Conservation (phyloP, 2,888 invertebrate genomes). For the Glyphotaelius pellucidus region DNA sequence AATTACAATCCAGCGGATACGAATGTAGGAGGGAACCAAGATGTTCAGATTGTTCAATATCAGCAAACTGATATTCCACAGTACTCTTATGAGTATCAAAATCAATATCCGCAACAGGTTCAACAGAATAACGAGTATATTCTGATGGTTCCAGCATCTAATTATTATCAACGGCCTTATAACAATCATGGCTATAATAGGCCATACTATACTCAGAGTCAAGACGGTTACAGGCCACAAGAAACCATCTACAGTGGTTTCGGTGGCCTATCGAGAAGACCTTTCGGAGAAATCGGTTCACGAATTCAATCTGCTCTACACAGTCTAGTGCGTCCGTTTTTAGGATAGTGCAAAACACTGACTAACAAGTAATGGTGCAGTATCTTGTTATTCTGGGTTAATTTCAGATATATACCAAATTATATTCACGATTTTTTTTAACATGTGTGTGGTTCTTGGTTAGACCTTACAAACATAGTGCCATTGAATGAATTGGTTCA, state of each 20-base stretch:
- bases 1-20: not conserved
- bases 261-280: not conserved
- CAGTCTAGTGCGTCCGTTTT: not conserved
- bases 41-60: no score
- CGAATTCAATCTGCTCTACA: not conserved
- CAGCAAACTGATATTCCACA: not conserved
- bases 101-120: slow-evolving; percentile 2
- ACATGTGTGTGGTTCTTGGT: not conserved
- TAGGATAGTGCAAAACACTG: not conserved
- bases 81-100: not conserved
- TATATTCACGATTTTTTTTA: not conserved
- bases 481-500: not conserved
- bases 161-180: not conserved
- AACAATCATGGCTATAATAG: not conserved
- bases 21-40: not conserved
- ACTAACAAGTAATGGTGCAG: not conserved
- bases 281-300: not conserved
- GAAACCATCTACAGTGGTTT: not conserved
- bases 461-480: not conserved
- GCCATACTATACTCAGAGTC: not conserved
- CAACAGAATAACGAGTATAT: not conserved
- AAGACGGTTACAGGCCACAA: not conserved
- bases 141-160: not conserved
- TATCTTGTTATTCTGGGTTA: not conserved
- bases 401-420: not conserved